Evolutionary conservation across 2,797 vertebrate genomes (phyloP), one percentile per base, ranked within the genome.

Genomic region (Enteromius paludinosus): DNA sequence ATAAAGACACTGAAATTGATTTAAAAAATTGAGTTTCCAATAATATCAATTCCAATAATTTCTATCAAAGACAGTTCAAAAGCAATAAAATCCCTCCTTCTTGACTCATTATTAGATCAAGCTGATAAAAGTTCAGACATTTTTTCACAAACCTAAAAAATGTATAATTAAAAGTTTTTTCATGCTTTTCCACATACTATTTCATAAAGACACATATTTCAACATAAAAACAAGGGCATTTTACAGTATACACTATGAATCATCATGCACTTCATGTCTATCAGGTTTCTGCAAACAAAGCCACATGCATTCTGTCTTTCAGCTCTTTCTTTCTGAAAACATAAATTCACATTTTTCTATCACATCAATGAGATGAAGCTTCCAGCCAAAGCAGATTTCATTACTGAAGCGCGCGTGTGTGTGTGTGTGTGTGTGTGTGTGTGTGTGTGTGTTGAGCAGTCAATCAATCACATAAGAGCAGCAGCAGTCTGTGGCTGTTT

Each of bases 351-450:
- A 86, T 88, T 90, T 93, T 93, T 91, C 89, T 89, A 88, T 92
- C 91, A 91, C 90, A 93, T 92, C 92, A 91, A 89, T 84, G 84
- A 89, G 91, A 93, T 91, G 90, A 93, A 91, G 89, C 83, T 88
- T 90, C 88, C 89, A 90, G 91, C 90, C 88, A 85, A 91, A 87
- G 87, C 79, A 88, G 85, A 93, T 92, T 90, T 89, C 85, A 93
- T 93, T 92, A 91, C 90, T 88, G 86, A 89, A 90, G 85, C 43
- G 30, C n/a, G n/a, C n/a, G n/a, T n/a, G 59, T 72, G 65, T 72
- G 12, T 85, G 10, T 64, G 18, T 35, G 41, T 35, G 61, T 82
- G 66, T 84, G 30, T 79, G 28, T 68, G 62, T 61, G 12, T 69
- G 59, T 68, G 70, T 72, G 12, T 84, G 14, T 64, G 17, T 35